Base-by-base conservation (phyloP, 2,113 vertebrate genomes). In the Hemichromis elongatus region DNA sequence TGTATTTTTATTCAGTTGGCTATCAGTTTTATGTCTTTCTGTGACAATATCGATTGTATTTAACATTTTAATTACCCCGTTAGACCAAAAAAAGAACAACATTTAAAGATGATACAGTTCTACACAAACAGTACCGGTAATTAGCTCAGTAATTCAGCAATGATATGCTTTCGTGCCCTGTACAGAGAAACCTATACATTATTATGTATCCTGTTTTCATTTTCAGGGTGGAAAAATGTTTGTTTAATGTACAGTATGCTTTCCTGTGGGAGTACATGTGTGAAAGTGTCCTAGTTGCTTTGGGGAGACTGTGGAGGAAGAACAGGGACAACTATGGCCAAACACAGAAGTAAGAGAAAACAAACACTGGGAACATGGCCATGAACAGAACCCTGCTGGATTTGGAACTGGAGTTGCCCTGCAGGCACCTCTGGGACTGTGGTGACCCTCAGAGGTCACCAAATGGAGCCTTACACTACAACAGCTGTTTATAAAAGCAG, bases 401-500 rank as follows among this genome's bases (percentile, higher is more conserved):
- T 85, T 75, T 91, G 86, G 86, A 92, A 84, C 90, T 77, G 80
- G 70, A 47, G 86, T 80, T 86, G 90, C 92, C 86, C 92, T 79
- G n/a, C 77, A 70, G 89, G 92, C 87, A 92, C 91, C 92, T 86
- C 87, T 84, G 95, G 93, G 94, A 94, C 86, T 45, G 80, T 35
- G 18, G 61, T 91, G 93, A 93, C 91, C 93, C 81, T 89, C 21
- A 11, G 75, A 80, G 93, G 92, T 94, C 92, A 90, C 57, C 13
- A 26, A 90, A 82, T 93, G 92, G 91, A 95, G 94, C 92, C 94
- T 84, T 77, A 86, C 82, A 92, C 56, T 56, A 88, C 83, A 93
- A 90, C 92, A 95, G 91, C 94, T 93, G 95, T 94, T 95, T 93
- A 95, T 88, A 91, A 92, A 93, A 83, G 89, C 88, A 92, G 92